Base-by-base conservation (phyloP, 2,113 vertebrate species). In the Sturnira hondurensis region DNA sequence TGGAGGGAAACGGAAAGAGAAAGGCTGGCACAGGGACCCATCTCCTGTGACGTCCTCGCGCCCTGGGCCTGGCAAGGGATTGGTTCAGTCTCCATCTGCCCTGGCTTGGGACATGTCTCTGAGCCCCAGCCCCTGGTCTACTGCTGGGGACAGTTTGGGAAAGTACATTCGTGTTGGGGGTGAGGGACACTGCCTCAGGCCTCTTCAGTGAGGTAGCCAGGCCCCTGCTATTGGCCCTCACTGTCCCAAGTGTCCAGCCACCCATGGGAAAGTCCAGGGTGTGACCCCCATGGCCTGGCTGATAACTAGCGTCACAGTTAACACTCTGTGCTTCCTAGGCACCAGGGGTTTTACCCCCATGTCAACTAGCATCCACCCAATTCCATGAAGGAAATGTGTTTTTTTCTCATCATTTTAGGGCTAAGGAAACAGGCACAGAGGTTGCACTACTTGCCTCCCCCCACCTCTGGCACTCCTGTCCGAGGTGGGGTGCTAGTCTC, bases 31-130 rank as follows among this genome's bases (percentile, higher is more conserved):
- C 82, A 4, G 6, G 88, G 89, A 82, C 89, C 80, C 52, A 71
- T 80, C 91, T 96, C 68, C 77, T 86, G 93, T 95, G 97, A 86
- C 16, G 28, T 88, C 58, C 71, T 92, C 85, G 94, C 56, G 7
- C 70, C 94, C 68, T 43, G 47, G 86, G 77, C 68, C 95, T 93
- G 96, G 87, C 74, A 58, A 16, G 41, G 71, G 43, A 26, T 61
- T 20, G 28, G 26, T 22, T 47, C 65, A 76, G 87, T 63, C 83
- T 91, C 58, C 82, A 77, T 77, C 93, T 85, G 91, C 89, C 82
- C 3, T 50, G 52, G 63, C 71, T 86, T 33, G 38, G 65, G 70
- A 74, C 22, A 1, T 33, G 45, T 38, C 43, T 90, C 86, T 73
- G 83, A 89, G 56, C 26, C 47, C 28, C 78, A 70, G 86, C 22